Percentiles rank a stretch among this genome's conserved stretches.
phyloP scores from a whole-genome alignment of 2,113 vertebrate genomes.

The Perccottus glenii region DNA sequence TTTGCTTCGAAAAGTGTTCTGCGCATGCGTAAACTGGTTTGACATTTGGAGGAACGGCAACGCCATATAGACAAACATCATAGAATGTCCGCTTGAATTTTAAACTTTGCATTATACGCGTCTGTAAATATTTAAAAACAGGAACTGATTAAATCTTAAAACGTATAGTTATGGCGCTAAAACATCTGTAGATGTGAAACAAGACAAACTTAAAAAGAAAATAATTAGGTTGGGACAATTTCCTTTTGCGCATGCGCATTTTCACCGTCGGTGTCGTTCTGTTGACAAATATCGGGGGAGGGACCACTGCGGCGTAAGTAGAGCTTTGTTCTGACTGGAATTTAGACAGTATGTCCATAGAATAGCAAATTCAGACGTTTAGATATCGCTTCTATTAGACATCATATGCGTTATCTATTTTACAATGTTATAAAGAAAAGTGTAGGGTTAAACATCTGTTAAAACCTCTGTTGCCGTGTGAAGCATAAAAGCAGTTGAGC shows the following conservation, averaged over 20 bases:
- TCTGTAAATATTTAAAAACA: no score
- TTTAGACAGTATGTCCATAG: not conserved
- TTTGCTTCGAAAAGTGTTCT: no score
- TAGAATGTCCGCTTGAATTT: no score
- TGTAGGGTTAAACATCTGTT: slow-evolving; percentile 59
- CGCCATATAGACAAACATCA: no score
- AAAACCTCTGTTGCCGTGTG: slow-evolving; percentile 58
- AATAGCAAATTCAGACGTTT: fast-evolving
- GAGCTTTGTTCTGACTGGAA: slow-evolving; percentile 56
- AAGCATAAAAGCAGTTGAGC: slow-evolving; percentile 17
- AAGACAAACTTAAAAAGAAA: not conserved
- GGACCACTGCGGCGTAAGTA: slow-evolving; percentile 67
- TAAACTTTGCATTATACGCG: no score
- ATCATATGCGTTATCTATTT: fast-evolving
- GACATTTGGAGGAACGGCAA: no score
- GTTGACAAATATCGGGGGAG: slow-evolving; percentile 72
- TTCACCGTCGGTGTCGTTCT: not conserved
- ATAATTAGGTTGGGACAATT: not conserved
- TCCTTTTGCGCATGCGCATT: slow-evolving; percentile 56
- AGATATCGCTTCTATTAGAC: not conserved
- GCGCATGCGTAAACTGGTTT: no score
- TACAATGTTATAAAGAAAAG: not conserved
- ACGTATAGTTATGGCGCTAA: no score
- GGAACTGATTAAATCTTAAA: no score
- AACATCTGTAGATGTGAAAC: not conserved